A percentile compares a stretch with the other conserved stretches of the same genome.
phyloP scores from a whole-genome alignment of 2,888 invertebrate species.

The Linyphia triangularis region DNA sequence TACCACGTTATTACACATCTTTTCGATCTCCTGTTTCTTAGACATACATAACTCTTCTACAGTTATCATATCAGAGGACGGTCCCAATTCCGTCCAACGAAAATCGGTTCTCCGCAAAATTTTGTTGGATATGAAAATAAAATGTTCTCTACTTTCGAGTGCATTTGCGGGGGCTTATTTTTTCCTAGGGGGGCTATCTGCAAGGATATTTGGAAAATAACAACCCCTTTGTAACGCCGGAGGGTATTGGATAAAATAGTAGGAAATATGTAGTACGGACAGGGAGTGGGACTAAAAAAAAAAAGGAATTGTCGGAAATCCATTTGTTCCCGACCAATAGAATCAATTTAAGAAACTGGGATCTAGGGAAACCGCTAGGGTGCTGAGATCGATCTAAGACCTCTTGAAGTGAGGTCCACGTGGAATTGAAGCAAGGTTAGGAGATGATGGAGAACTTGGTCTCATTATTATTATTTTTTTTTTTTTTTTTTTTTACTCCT shows the following conservation, averaged over 20 bases:
- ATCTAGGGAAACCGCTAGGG: slow-evolving; percentile 68
- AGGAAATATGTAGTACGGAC: slow-evolving; percentile 68
- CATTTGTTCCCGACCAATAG: slow-evolving; percentile 69
- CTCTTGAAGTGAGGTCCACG: slow-evolving; percentile 51
- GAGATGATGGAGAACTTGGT: slow-evolving; percentile 54
- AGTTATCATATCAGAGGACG: slow-evolving; percentile 36
- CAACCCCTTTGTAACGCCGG: slow-evolving; percentile 69
- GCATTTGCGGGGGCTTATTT: slow-evolving; percentile 54
- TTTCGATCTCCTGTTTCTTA: neutral
- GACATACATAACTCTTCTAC: neutral
- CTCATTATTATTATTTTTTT: slow-evolving; percentile 29
- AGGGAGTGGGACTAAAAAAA: slow-evolving; percentile 34
- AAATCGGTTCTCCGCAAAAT: slow-evolving; percentile 10
- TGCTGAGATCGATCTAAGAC: slow-evolving; percentile 70
- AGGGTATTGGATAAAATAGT: slow-evolving; percentile 72
- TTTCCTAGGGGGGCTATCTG: slow-evolving; percentile 42
- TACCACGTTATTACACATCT: neutral
- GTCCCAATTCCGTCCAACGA: slow-evolving; percentile 26
- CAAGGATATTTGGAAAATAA: slow-evolving; percentile 70
- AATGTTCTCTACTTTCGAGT: slow-evolving; percentile 46
- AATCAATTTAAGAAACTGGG: slow-evolving; percentile 74
- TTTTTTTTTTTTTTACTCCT: neutral
- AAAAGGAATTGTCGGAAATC: slow-evolving; percentile 71
- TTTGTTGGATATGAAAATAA: slow-evolving; percentile 39
- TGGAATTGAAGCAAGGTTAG: slow-evolving; percentile 52